phyloP scores from a whole-genome alignment of 2,888 invertebrate species.

The Ophioninae sp. region DNA sequence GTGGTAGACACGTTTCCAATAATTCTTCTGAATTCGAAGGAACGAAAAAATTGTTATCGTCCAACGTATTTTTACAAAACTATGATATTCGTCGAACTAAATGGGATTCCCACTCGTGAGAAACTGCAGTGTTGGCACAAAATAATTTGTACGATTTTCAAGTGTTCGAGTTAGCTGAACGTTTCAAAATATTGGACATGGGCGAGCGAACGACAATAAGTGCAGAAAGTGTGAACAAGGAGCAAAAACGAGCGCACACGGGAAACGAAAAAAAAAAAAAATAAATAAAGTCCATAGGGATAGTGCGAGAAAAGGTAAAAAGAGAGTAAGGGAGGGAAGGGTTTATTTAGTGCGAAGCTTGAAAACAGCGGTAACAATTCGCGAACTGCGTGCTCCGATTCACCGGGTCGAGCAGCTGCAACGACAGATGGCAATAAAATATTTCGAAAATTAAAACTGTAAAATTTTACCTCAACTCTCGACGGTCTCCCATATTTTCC shows the following conservation, averaged over 20 bases:
- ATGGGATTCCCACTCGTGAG: too few species aligned
- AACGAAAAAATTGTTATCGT: too few species aligned
- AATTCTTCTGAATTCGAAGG: too few species aligned
- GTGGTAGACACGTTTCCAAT: too few species aligned
- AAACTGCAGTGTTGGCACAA: too few species aligned
- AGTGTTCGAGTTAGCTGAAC: too few species aligned
- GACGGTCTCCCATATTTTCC: conserved; percentile 24
- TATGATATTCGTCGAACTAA: too few species aligned
- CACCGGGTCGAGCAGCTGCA: conserved; percentile 25
- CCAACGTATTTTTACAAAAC: too few species aligned
- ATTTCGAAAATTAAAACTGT: conserved; percentile 52
- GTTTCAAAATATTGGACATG: too few species aligned
- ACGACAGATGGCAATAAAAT: conserved; percentile 51
- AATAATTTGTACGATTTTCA: too few species aligned
- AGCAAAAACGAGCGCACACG: background rate
- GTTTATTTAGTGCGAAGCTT: conserved; percentile 44
- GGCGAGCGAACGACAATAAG: background rate
- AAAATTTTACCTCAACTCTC: conserved; percentile 38
- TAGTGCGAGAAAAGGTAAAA: conserved; percentile 1
- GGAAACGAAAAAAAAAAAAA: background rate
- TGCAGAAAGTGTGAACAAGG: conserved; percentile 1
- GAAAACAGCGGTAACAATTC: conserved; percentile 40
- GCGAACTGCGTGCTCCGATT: conserved; percentile 52
- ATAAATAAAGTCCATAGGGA: background rate
- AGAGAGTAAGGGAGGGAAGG: background rate